Base-by-base conservation (phyloP, 53 echinoderm and acorn worm genomes). In the Actinopyga echinites region DNA sequence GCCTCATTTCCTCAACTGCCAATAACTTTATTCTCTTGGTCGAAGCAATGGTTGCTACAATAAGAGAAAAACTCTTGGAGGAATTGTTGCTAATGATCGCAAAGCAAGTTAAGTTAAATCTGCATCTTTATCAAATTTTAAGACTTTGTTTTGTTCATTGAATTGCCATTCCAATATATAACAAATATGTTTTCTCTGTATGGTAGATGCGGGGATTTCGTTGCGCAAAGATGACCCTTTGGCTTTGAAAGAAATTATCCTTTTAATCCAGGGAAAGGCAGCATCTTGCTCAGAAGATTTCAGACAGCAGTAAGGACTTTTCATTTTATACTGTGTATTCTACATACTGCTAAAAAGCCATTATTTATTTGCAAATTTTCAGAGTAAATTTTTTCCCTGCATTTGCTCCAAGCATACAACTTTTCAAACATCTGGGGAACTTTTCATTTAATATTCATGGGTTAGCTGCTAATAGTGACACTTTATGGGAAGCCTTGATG, bases 161-260 rank as follows among this genome's bases (percentile, higher is more conserved):
- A 21, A 10, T 10, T 10, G 6, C n/a, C 30, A 1, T 32, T 61
- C 6, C 21, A 8, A 30, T 61, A 21, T 24, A 19, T 3, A n/a
- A 61, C 5, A 24, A 8, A 4, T 62, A 8, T 4, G 13, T 69
- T 20, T 69, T 30, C 38, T 35, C 31, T 32, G 15, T 20, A 56
- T 77, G 40, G 5, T 65, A 96, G 97, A 83, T 90, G 73, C 86
- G 23, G 97, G 97, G 25, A 64, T 90, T 60, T 85, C 86, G 52
- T 80, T 96, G 45, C 79, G 97, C n/a, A 96, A 92, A 83, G 97
- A 96, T 42, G 93, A 96, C 83, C 92, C 97, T 8, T 54, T 85
- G 10, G 87, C 93, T 17, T 84, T 96, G 37, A 93, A 96, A 56
- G 93, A 96, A 20, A 91, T 96, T 59, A 93, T 96, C 79, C 66